These are phyloP conservation scores for Anthonomus grandis DNA, from an alignment of 1,140 invertebrate species.

Conservation along the genomic window DNA sequence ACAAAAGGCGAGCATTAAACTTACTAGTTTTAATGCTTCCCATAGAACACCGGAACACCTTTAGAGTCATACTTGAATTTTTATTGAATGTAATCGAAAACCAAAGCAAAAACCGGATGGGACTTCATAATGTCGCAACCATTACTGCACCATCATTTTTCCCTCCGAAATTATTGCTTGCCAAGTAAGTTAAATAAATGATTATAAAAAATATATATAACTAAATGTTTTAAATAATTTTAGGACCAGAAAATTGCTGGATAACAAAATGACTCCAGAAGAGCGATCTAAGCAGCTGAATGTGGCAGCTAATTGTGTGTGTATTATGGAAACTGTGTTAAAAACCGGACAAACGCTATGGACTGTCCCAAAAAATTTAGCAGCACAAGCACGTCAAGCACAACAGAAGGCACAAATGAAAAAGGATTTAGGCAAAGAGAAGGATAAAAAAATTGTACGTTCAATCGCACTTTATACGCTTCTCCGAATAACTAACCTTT, in stretches of 20 bases:
- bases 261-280: slow-evolving; percentile 37
- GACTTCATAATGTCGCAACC: slow-evolving; percentile 85
- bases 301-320: slow-evolving; percentile 42
- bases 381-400: slow-evolving; percentile 61
- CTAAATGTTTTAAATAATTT: slow-evolving; percentile 18
- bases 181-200: slow-evolving; percentile 34
- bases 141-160: slow-evolving; percentile 91
- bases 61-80: slow-evolving; percentile 73
- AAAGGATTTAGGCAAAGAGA: slow-evolving; percentile 40
- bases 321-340: slow-evolving; percentile 42
- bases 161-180: slow-evolving; percentile 62
- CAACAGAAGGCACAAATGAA: slow-evolving; percentile 41
- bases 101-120: slow-evolving; percentile 81
- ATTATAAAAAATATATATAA: background rate
- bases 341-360: slow-evolving; percentile 63
- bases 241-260: slow-evolving; percentile 34
- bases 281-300: slow-evolving; percentile 42
- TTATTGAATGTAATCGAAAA: slow-evolving; percentile 69
- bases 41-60: slow-evolving; percentile 75
- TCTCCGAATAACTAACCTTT: too few relatives aligned
- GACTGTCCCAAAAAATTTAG: slow-evolving; percentile 69
- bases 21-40: slow-evolving; percentile 79
- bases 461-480: too few relatives aligned
- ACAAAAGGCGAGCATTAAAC: slow-evolving; percentile 67
- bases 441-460: slow-evolving; percentile 43